Evolutionary conservation across 2,113 vertebrate genomes (phyloP), one percentile per base, ranked within the genome.

Genomic region (Catharus fuscescens): DNA sequence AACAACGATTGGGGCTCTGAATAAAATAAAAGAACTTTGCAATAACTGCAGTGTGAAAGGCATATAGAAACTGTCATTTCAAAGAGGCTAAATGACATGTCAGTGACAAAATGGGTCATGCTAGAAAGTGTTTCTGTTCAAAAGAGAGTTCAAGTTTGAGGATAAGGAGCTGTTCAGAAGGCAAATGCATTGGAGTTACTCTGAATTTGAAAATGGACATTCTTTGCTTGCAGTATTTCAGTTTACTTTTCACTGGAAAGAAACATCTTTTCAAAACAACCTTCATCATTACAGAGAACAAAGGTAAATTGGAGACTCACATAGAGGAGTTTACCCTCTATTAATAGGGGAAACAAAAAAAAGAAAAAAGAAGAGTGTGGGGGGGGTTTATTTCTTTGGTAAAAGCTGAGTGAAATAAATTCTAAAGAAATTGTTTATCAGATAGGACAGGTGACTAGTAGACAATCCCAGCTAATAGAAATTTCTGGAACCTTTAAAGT

Each of bases 11-110:
- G 8, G 29, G 24, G 5, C 40, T 74, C 66, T 67, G 62, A 80
- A 95, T 86, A 92, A 95, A 93, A 92, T 88, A 92, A 60, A 87
- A 86, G 31, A 20, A 8, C 29, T 88, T 92, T 79, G 32, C 48
- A 93, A 66, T 83, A 76, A 42, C 50, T 72, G 23, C 17, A 52
- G 50, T 71, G 62, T 65, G 21, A 85, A 94, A 59, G 52, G 31
- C 54, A 82, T 90, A 82, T 66, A 72, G 62, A 73, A 81, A 34
- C 52, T 90, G 52, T 64, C 47, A 93, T 95, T 89, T 94, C 79
- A 59, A 86, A 82, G 56, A 67, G n/a, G 12, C 36, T 71, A 92
- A 92, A 59, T 87, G 50, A 74, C 60, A 82, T 50, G 54, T 77
- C 88, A 67, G 7, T 62, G 71, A 57, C 64, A 91, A 95, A 92